Percentiles rank a stretch among this genome's conserved stretches.
phyloP scores from a whole-genome alignment of 2,888 invertebrate genomes.

The Melanostoma mellinum region DNA sequence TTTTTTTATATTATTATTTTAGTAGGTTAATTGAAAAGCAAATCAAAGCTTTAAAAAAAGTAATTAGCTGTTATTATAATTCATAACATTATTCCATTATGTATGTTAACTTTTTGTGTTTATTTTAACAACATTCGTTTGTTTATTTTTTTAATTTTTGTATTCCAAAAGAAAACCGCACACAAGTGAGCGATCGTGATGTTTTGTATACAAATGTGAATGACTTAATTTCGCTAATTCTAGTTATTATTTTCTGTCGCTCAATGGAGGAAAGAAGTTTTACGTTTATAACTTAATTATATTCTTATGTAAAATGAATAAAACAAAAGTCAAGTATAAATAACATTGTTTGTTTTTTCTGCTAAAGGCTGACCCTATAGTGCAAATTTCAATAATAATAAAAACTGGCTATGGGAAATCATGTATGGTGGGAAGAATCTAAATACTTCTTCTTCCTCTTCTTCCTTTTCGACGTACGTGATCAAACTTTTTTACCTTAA shows the following conservation, averaged over 20 bases:
- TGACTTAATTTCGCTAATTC: conserved; percentile 7
- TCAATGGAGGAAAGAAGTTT: conserved; percentile 1
- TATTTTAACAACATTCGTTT: too few species aligned
- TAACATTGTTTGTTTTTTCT: not conserved
- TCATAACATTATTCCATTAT: not conserved
- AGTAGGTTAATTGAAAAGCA: conserved; percentile 29
- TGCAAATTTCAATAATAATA: too few species aligned
- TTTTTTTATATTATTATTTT: conserved; percentile 37
- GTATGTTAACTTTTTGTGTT: not conserved
- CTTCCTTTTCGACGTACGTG: too few species aligned
- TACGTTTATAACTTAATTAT: conserved; percentile 6
- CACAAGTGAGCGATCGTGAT: not conserved
- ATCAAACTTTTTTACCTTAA: too few species aligned
- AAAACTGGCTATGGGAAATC: too few species aligned
- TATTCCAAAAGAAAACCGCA: too few species aligned
- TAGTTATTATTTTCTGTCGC: not conserved
- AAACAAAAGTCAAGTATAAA: conserved; percentile 6
- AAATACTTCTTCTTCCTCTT: too few species aligned
- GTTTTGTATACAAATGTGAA: conserved; percentile 20
- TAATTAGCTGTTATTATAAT: not conserved
- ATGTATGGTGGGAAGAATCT: too few species aligned
- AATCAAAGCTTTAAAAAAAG: conserved; percentile 17
- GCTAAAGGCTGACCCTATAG: not conserved
- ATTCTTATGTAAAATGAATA: conserved; percentile 32
- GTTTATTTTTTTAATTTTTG: too few species aligned